phyloP scores from a whole-genome alignment of 2,113 vertebrate species.

The Conger conger region DNA sequence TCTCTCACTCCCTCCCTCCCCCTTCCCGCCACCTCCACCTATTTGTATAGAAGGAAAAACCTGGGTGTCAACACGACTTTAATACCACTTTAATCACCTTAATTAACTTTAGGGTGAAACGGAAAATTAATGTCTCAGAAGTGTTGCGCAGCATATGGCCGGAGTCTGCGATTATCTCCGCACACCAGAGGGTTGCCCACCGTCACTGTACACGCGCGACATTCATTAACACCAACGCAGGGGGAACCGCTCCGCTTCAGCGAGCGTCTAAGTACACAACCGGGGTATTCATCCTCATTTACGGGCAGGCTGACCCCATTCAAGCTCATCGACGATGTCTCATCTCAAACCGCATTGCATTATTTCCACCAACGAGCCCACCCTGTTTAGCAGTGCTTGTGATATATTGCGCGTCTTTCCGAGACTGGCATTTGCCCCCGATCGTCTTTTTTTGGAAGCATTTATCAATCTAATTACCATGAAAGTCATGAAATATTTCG shows the following conservation, averaged over 20 bases:
- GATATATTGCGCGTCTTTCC: not conserved
- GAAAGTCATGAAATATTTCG: not conserved
- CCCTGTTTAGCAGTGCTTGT: not conserved
- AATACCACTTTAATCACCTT: slow-evolving; percentile 26
- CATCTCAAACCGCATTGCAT: not conserved
- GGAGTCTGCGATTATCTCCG: slow-evolving; percentile 52
- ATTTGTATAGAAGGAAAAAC: not conserved
- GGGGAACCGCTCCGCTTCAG: not conserved
- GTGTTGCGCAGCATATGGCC: slow-evolving; percentile 34
- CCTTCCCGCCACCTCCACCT: slow-evolving; percentile 6
- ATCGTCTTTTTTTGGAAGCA: not conserved
- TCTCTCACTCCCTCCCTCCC: not conserved
- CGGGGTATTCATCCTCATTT: not conserved
- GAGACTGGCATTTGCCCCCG: not conserved
- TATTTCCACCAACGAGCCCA: not conserved
- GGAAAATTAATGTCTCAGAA: slow-evolving; percentile 32
- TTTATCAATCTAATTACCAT: slow-evolving; percentile 3
- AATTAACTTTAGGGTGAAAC: slow-evolving; percentile 49
- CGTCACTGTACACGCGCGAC: slow-evolving; percentile 49
- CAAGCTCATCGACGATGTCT: not conserved
- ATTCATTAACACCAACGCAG: slow-evolving; percentile 60
- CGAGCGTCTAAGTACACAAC: not conserved
- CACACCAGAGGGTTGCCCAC: slow-evolving; percentile 38
- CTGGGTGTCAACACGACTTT: slow-evolving; percentile 26
- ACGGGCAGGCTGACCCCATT: slow-evolving; percentile 14